Evolutionary conservation across 2,797 vertebrate species (phyloP).

Genomic region (Rhinogobio ventralis): DNA sequence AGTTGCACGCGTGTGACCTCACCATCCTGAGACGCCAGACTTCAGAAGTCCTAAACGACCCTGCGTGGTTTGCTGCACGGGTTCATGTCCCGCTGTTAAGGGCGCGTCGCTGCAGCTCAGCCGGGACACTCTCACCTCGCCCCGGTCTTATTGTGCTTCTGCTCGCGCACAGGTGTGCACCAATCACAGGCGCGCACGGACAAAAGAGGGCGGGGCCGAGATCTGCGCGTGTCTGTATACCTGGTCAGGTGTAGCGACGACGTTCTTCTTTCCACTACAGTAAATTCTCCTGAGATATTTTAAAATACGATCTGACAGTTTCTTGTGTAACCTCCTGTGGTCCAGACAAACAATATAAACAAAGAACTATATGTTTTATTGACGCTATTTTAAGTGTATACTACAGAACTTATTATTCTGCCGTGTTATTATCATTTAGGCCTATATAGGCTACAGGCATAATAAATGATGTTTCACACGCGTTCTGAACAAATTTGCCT

Average conservation of each 20-base stretch:
- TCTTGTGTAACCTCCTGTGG: not conserved
- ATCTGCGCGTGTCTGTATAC: not conserved
- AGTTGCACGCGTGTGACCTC: not conserved
- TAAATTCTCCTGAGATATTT: not conserved
- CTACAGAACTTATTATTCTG: not conserved
- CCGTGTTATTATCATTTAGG: not conserved
- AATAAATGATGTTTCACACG: not conserved
- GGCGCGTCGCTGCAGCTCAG: not conserved
- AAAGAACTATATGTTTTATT: not conserved
- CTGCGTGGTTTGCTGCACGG: not conserved
- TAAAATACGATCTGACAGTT: not conserved
- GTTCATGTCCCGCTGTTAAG: not conserved
- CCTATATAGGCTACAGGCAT: not conserved
- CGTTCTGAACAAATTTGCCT: not conserved
- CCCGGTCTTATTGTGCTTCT: not conserved
- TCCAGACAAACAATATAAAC: not conserved
- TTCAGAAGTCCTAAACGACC: not conserved
- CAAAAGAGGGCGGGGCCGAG: not conserved
- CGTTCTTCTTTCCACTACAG: not conserved
- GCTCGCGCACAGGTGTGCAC: conserved; percentile 11
- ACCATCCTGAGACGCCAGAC: conserved; percentile 28
- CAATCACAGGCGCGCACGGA: not conserved
- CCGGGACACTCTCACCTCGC: not conserved
- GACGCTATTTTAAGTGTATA: not conserved
- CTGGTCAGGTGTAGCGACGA: not conserved